Percentiles rank a stretch among this genome's conserved stretches.
These are phyloP conservation scores for Pitta sordida DNA, from an alignment of 2,113 vertebrate species.

Conservation along the genomic window DNA sequence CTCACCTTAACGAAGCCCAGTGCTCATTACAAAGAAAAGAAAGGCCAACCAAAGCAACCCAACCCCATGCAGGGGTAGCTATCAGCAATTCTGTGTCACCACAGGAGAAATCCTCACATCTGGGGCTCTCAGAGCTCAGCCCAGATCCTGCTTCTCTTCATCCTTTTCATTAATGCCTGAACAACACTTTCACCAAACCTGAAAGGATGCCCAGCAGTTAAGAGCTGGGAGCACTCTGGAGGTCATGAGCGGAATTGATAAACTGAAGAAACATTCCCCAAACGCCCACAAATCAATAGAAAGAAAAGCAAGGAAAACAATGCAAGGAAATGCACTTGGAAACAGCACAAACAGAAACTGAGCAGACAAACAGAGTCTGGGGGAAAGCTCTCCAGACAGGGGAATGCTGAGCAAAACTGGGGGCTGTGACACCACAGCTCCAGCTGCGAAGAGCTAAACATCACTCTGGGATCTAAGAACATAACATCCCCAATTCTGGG, in stretches of 20 bases:
- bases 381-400: background rate
- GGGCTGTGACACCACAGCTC: background rate
- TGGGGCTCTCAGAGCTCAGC: background rate
- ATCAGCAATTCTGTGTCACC: background rate
- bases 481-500: background rate
- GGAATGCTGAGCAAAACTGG: background rate
- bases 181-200: background rate
- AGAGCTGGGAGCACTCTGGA: constrained; percentile 13
- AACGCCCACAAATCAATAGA: background rate
- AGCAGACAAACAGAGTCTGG: background rate
- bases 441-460: background rate
- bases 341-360: background rate
- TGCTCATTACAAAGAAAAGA: background rate
- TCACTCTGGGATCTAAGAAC: background rate
- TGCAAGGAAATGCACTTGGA: background rate
- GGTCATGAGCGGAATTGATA: constrained; percentile 15
- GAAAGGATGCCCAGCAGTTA: constrained; percentile 24
- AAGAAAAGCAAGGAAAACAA: background rate
- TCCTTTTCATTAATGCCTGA: constrained; percentile 5
- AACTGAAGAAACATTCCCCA: background rate
- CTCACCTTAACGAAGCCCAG: background rate
- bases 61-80: background rate
- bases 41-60: background rate
- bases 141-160: background rate
- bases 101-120: background rate